Evolutionary conservation across 2,113 vertebrate species (phyloP), one percentile per base, ranked within the genome.

Genomic region (Siphamia tubifer): DNA sequence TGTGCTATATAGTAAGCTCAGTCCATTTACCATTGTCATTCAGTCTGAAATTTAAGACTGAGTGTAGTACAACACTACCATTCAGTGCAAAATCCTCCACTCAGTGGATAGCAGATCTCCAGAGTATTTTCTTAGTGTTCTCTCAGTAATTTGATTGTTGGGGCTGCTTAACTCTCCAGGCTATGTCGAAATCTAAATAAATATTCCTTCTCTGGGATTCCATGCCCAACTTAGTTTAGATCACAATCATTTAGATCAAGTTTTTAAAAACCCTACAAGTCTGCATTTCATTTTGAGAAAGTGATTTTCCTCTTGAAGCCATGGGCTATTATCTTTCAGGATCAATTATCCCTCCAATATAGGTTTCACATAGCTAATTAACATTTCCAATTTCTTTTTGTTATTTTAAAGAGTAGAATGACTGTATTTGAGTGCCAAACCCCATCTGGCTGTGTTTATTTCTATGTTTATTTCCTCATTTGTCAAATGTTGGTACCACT

Each of bases 171-270:
- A 51, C 38, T 57, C 54, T 44, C 32, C 23, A 2, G 48, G 13
- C 62, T 42, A 2, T 45, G 43, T 19, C 52, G 77, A 67, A 72
- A 78, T 74, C 79, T 45, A 81, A 86, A 76, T 74, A 87, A 86
- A 85, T 54, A 80, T 58, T 35, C 45, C 47, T 56, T 20, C 52
- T 81, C 45, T 47, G 51, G 52, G 69, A 83, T 82, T 86, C 82
- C 82, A 77, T 77, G 78, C 60, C 43, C 82, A 81, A 43, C 74
- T 82, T 90, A 83, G 60, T 90, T 90, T 87, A 83, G 40, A 89
- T 87, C 70, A 83, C 9, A 32, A 68, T 65, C 31, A 32, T 13
- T 51, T 54, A 48, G 24, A 48, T 10, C 6, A 9, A 48, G 8
- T 44, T 58, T 61, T 42, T 47, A 45, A 23, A 73, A 57, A 74